Evolutionary conservation across 1,140 invertebrate genomes (phyloP).

Genomic region (Sipha flava): DNA sequence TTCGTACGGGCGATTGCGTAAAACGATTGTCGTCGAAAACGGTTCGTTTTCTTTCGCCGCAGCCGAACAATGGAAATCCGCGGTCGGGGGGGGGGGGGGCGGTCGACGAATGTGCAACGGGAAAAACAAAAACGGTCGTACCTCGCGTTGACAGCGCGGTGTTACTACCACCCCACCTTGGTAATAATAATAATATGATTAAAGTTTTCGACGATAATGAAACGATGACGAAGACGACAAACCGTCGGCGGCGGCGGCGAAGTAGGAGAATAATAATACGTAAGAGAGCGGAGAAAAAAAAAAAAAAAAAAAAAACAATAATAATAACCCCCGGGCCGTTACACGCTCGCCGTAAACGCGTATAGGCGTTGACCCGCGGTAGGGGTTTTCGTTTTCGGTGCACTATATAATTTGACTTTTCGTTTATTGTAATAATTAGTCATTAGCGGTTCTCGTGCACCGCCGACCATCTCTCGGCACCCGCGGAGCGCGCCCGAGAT

Average conservation of each 20-base stretch:
- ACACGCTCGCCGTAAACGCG: not conserved
- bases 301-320: not conserved
- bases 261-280: not conserved
- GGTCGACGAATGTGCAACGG: too few relatives aligned
- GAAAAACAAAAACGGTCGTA: too few relatives aligned
- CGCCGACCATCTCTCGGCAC: not conserved
- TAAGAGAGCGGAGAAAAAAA: not conserved
- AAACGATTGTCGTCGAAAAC: not conserved
- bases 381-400: slow-evolving; percentile 16
- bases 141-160: too few relatives aligned
- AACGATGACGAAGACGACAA: not conserved
- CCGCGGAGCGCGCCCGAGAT: slow-evolving; percentile 6
- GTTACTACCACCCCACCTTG: too few relatives aligned
- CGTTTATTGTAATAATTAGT: slow-evolving; percentile 14
- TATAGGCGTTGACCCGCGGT: slow-evolving; percentile 17
- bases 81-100: not conserved
- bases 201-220: not conserved
- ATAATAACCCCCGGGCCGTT: not conserved
- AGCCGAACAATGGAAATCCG: not conserved
- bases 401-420: slow-evolving; percentile 31
- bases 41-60: not conserved
- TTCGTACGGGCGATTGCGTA: not conserved
- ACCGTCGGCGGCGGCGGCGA: not conserved
- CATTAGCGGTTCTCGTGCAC: not conserved
- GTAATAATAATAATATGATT: too few relatives aligned